These are phyloP conservation scores for Corynorhinus townsendii DNA, from an alignment of 2,113 vertebrate genomes.

Conservation along the genomic window DNA sequence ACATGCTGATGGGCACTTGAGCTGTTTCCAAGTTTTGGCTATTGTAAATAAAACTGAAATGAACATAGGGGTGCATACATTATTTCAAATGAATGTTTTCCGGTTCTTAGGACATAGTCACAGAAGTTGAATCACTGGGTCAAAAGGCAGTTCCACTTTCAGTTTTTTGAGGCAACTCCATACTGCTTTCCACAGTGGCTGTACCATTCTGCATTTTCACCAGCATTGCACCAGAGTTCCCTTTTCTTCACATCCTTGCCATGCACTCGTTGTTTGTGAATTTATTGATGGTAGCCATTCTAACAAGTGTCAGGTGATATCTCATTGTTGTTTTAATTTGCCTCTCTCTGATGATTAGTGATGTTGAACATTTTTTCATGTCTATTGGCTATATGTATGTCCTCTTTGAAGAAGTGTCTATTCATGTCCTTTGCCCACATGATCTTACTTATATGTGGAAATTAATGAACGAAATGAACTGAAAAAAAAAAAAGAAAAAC, in stretches of 20 bases:
- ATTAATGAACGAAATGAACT: not conserved
- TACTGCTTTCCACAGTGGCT: not conserved
- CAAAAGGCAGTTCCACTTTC: not conserved
- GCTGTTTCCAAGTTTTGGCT: not conserved
- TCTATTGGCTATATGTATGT: not conserved
- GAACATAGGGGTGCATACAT: not conserved
- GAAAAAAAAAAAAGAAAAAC: not conserved
- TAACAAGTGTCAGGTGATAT: not conserved
- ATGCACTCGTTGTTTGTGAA: not conserved
- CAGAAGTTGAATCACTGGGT: not conserved
- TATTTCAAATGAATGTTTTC: not conserved
- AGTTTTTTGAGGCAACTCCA: not conserved
- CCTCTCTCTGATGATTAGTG: not conserved
- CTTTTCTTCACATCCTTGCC: not conserved
- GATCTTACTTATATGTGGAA: not conserved
- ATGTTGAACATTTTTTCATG: not conserved
- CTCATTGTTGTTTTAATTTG: not conserved
- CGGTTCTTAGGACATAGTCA: not conserved
- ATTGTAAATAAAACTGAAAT: not conserved
- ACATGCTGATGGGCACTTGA: not conserved
- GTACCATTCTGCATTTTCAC: not conserved
- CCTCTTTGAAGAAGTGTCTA: not conserved
- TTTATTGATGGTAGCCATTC: not conserved
- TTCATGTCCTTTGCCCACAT: not conserved
- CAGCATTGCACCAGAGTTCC: not conserved